Evolutionary conservation across 2,888 invertebrate genomes (phyloP).

Genomic region (Rhimphoctona megacephalus): DNA sequence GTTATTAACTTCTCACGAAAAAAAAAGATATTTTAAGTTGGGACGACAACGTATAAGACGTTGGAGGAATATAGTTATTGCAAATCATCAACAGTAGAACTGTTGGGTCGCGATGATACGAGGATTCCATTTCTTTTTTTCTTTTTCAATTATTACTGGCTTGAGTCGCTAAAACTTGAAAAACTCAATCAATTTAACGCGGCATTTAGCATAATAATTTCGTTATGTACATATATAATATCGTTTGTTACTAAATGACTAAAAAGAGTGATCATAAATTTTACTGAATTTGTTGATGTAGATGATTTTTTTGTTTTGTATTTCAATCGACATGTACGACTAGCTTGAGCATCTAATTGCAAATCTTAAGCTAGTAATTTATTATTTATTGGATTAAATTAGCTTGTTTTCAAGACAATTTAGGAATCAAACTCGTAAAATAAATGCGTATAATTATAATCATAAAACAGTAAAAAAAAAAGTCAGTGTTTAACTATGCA

Average conservation of each 20-base stretch:
- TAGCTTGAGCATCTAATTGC: constrained; percentile 11
- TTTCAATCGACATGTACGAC: constrained; percentile 23
- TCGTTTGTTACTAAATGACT: constrained; percentile 33
- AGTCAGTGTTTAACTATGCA: background rate
- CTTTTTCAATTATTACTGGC: constrained; percentile 23
- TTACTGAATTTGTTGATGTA: constrained; percentile 18
- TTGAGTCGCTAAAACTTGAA: constrained; percentile 17
- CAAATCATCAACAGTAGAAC: constrained; percentile 40
- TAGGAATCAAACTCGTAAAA: background rate
- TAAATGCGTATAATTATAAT: constrained; percentile 9
- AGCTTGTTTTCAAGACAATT: background rate
- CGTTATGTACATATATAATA: constrained; percentile 42
- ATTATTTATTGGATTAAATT: constrained; percentile 21
- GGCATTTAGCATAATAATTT: constrained; percentile 1
- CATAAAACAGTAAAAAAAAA: background rate
- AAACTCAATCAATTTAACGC: constrained; percentile 22
- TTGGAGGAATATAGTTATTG: background rate
- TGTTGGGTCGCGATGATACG: constrained; percentile 21
- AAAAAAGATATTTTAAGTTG: too few relatives aligned
- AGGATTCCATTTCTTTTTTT: constrained; percentile 7
- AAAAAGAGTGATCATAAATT: constrained; percentile 7
- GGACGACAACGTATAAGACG: too few relatives aligned
- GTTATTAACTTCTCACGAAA: too few relatives aligned
- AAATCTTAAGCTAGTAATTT: constrained; percentile 14
- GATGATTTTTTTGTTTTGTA: background rate